Percentiles rank a stretch among this genome's conserved stretches.
phyloP scores from a whole-genome alignment of 2,797 vertebrate species.

The Poeciliopsis paucimaculata region DNA sequence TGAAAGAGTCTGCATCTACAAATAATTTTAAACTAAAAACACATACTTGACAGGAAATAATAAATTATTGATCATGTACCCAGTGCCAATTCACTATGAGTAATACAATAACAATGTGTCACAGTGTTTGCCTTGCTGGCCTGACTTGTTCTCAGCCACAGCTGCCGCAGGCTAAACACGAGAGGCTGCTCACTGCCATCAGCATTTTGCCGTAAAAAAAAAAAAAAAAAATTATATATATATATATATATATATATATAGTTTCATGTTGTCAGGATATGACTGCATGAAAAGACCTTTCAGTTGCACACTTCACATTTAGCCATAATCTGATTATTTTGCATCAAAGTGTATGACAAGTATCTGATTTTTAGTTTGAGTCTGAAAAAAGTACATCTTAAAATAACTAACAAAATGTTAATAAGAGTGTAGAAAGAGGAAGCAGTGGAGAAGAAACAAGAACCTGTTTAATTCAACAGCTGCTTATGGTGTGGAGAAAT shows the following conservation, averaged over 20 bases:
- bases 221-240: not conserved
- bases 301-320: not conserved
- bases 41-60: constrained; percentile 5
- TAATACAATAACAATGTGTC: constrained; percentile 38
- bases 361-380: not conserved
- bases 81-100: constrained; percentile 23
- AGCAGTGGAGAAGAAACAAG: not conserved
- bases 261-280: not conserved
- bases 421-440: not conserved
- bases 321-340: not conserved
- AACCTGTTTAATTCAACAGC: not conserved
- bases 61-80: constrained; percentile 41
- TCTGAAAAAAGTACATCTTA: not conserved
- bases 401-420: not conserved
- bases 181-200: constrained; percentile 3
- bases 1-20: not conserved
- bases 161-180: constrained; percentile 3
- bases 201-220: not conserved
- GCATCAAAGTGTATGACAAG: no score
- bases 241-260: no score
- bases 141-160: constrained; percentile 1
- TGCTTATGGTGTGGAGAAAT: not conserved
- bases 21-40: not conserved
- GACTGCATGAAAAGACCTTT: not conserved
- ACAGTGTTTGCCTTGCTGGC: constrained; percentile 2